Evolutionary conservation across 2,113 vertebrate species (phyloP).

Genomic region (Epinephelus moara): DNA sequence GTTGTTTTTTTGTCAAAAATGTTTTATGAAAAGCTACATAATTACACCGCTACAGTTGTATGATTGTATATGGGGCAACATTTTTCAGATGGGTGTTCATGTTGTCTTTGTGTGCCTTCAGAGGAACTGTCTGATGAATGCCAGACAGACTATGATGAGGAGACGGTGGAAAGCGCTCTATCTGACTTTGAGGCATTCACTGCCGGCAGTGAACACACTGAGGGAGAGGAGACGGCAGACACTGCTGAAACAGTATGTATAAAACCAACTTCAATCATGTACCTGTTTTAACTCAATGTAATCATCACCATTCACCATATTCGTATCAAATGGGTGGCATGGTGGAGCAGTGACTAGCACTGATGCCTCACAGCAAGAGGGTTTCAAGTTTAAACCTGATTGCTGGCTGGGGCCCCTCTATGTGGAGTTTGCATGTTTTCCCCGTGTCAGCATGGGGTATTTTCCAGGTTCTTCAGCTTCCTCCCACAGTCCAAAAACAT

Average conservation of each 20-base stretch:
- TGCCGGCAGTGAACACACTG: slow-evolving; percentile 75
- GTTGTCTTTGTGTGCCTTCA: slow-evolving; percentile 54
- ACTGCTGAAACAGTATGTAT: slow-evolving; percentile 86
- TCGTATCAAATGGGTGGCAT: background rate
- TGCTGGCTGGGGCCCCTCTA: no score
- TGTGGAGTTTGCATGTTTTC: no score
- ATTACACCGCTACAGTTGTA: background rate
- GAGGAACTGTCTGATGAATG: slow-evolving; percentile 91
- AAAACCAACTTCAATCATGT: background rate
- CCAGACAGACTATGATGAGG: slow-evolving; percentile 93
- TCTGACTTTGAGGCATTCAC: slow-evolving; percentile 81
- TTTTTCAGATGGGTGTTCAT: background rate
- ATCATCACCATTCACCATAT: no score
- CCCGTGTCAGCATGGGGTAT: no score
- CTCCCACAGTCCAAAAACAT: no score
- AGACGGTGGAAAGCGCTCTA: slow-evolving; percentile 81
- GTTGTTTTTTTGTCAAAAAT: no score
- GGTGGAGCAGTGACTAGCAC: no score
- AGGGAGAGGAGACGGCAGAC: slow-evolving; percentile 84
- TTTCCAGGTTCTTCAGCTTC: no score
- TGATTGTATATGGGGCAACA: background rate
- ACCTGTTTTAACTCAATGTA: no score
- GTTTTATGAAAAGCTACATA: background rate
- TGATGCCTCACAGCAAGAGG: no score
- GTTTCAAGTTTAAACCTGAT: no score